phyloP scores from a whole-genome alignment of 2,113 vertebrate genomes.

The Tragelaphus buxtoni region DNA sequence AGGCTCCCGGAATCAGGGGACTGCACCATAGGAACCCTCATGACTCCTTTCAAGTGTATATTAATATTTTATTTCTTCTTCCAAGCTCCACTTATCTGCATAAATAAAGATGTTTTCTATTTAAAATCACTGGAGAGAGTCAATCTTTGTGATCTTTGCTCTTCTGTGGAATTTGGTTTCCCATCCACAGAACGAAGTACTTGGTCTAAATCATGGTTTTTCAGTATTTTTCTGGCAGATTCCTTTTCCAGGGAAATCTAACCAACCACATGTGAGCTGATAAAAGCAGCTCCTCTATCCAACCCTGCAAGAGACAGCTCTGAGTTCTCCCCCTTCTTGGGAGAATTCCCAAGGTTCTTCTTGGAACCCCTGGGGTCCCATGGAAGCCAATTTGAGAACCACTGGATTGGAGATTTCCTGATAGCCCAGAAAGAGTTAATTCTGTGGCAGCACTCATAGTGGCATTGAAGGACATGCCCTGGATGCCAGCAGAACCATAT shows the following conservation, averaged over 20 bases:
- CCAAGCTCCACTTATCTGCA: neutral
- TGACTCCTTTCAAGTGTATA: neutral
- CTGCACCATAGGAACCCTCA: neutral
- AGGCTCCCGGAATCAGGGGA: neutral
- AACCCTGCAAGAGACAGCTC: neutral
- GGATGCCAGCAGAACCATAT: rapidly evolving
- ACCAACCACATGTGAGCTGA: neutral
- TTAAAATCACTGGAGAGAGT: neutral
- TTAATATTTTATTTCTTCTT: neutral
- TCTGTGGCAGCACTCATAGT: too few species aligned
- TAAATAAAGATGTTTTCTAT: neutral
- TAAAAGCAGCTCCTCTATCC: neutral
- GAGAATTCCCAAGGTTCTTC: neutral
- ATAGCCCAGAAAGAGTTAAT: neutral
- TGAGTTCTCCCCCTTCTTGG: neutral
- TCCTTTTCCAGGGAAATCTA: neutral
- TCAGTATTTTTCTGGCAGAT: neutral
- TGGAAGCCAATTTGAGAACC: neutral
- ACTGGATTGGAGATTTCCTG: rapidly evolving
- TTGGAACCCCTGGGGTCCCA: neutral
- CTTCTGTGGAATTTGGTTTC: neutral
- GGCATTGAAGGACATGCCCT: neutral
- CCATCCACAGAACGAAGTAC: neutral
- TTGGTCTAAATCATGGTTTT: neutral
- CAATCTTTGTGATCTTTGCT: neutral